phyloP scores from a whole-genome alignment of 2,888 invertebrate genomes.

The Caenorhabditis imperialis region DNA sequence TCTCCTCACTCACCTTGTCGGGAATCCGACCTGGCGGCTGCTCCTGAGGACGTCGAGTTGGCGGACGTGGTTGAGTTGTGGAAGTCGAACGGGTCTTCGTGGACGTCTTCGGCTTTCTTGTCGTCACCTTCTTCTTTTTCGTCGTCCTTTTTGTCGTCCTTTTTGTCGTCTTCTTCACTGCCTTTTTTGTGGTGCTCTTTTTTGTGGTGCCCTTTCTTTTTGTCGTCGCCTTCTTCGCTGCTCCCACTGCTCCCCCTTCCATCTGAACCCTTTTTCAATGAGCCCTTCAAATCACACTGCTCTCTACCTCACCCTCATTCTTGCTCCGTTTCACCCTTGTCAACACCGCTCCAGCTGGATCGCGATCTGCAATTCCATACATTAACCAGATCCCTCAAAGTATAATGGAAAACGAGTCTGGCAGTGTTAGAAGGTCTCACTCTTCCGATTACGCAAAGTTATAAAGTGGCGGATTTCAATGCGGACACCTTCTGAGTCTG shows the following conservation, averaged over 20 bases:
- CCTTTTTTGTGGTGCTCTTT: slow-evolving; percentile 4
- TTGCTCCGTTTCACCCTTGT: slow-evolving; percentile 8
- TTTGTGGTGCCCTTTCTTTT: slow-evolving; percentile 1
- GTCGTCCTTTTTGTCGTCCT: slow-evolving; percentile 12
- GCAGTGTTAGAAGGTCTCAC: background rate
- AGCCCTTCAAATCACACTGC: background rate
- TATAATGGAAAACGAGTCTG: background rate
- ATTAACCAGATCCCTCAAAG: background rate
- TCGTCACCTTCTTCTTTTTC: slow-evolving; percentile 11
- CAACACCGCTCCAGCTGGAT: background rate
- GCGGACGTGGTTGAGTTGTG: background rate
- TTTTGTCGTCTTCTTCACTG: slow-evolving; percentile 5
- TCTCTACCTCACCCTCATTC: slow-evolving; percentile 25
- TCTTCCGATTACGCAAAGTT: slow-evolving; percentile 36
- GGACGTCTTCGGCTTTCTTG: background rate
- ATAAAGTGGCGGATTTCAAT: slow-evolving; percentile 42
- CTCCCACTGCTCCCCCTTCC: background rate
- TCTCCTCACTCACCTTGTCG: slow-evolving; percentile 3
- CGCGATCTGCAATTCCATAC: slow-evolving; percentile 10
- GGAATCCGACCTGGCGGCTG: slow-evolving; percentile 1
- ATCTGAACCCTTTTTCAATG: slow-evolving; percentile 1
- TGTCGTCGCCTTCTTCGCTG: background rate
- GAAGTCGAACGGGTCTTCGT: background rate
- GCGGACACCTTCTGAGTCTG: slow-evolving; percentile 38
- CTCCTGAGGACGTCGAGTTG: background rate